Base-by-base conservation (phyloP, 2,888 invertebrate genomes). In the Hemistola chrysoprasaria region DNA sequence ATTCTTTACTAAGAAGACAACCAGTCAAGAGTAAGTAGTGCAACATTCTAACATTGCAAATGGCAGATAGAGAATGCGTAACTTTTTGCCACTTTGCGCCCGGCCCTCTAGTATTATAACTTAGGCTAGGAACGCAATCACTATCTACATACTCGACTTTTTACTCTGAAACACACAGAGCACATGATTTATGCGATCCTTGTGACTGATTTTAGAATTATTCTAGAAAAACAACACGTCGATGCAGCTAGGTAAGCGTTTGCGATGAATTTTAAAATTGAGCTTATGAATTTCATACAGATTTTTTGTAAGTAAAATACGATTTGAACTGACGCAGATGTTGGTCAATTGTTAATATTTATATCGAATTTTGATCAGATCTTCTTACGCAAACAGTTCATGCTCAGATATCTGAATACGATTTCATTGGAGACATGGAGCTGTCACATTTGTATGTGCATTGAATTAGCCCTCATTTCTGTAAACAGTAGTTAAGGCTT, bases 281-380 rank as follows among this genome's bases (percentile, higher is more conserved):
- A 54, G 46, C 58, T 57, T 49, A 64, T 73, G 75, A 72, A 79
- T 74, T 64, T 61, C 65, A 63, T 62, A 63, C 60, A 56, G 48
- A 61, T 60, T 47, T 66, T 77, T 68, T 78, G 78, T 74, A 57
- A 74, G 73, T 75, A 66, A 78, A 73, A 82, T 79, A 60, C 59
- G 55, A 53, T 49, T 52, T 49, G 46, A 42, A 29, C 52, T 85
- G 86, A 85, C 86, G 86, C 77, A 75, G 61, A 31, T 43, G 48
- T 40, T 47, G 59, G 71, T 63, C 47, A 67, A 55, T 59, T 56
- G 76, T 87, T 83, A 87, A 87, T 87, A 87, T 87, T 84, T 70
- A 87, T 87, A 75, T 62, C 34, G 87, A 84, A 87, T 87, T 82
- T 84, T 84, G 78, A 86, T 48, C 66, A 74, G 75, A 41, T 58